These are phyloP conservation scores for Rhadina sibilatrix DNA, from an alignment of 2,113 vertebrate species.

Conservation along the genomic window DNA sequence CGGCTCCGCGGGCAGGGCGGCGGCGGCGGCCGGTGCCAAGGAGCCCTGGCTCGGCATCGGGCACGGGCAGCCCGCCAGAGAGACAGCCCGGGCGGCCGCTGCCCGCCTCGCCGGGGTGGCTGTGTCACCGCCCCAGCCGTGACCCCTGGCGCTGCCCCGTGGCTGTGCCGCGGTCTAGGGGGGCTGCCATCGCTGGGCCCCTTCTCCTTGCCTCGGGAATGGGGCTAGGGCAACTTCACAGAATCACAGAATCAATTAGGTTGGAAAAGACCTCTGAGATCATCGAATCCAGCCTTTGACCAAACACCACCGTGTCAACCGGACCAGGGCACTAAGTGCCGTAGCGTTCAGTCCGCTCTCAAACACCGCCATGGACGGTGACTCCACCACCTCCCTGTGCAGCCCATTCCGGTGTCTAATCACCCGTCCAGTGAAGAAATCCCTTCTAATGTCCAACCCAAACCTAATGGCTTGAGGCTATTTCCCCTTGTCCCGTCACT, in stretches of 20 bases:
- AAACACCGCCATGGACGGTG: not conserved
- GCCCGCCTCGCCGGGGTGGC: not conserved
- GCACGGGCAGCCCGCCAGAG: not conserved
- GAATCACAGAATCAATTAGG: no score
- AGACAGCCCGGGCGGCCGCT: not conserved
- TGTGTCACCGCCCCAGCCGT: not conserved
- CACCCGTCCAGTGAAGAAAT: not conserved
- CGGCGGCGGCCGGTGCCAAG: not conserved
- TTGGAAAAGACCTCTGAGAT: not conserved
- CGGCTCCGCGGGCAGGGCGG: not conserved
- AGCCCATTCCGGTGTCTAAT: not conserved
- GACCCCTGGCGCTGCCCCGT: fast-evolving
- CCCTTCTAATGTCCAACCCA: not conserved
- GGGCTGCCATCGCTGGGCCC: not conserved
- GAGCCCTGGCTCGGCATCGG: not conserved
- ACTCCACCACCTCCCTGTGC: no score
- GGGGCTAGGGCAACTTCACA: no score
- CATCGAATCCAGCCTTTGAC: no score
- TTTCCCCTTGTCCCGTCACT: not conserved
- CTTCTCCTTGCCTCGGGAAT: fast-evolving
- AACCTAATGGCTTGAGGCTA: not conserved
- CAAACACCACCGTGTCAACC: not conserved
- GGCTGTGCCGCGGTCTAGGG: not conserved
- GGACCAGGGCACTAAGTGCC: not conserved
- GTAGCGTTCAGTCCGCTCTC: not conserved